phyloP scores from a whole-genome alignment of 2,888 invertebrate genomes.

The Hypercompe scribonia region DNA sequence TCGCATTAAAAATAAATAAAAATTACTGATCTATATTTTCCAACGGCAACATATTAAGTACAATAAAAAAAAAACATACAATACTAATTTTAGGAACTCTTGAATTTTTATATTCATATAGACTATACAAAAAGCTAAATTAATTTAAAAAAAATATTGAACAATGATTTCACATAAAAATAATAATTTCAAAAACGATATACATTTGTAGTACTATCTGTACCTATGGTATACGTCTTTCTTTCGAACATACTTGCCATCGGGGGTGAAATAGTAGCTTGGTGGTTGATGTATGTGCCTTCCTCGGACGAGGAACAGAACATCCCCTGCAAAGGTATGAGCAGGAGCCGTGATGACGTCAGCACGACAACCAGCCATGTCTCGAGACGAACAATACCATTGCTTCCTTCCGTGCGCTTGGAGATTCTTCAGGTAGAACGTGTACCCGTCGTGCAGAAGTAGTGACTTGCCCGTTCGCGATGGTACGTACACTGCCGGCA shows the following conservation, averaged over 20 bases:
- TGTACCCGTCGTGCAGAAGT: constrained; percentile 81
- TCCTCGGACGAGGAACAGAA: constrained; percentile 80
- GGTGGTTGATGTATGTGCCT: constrained; percentile 81
- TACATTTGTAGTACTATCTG: constrained; percentile 66
- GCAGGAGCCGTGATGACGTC: constrained; percentile 82
- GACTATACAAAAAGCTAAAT: constrained; percentile 29
- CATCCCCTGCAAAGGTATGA: constrained; percentile 67
- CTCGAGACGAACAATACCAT: constrained; percentile 83
- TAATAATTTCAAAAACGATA: constrained; percentile 21
- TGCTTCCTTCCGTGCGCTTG: constrained; percentile 83
- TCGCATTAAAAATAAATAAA: constrained; percentile 8
- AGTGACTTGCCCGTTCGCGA: constrained; percentile 83
- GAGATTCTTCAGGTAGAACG: constrained; percentile 82
- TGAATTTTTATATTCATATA: constrained; percentile 34
- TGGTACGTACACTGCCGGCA: constrained; percentile 83
- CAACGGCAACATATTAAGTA: constrained; percentile 16
- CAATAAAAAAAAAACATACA: constrained; percentile 20
- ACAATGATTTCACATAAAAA: constrained; percentile 28
- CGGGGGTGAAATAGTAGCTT: constrained; percentile 81
- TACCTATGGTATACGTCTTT: constrained; percentile 82
- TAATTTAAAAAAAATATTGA: constrained; percentile 34
- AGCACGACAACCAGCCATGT: constrained; percentile 83
- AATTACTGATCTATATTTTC: constrained; percentile 15
- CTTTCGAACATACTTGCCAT: constrained; percentile 81
- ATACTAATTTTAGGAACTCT: constrained; percentile 57